Evolutionary conservation across 2,113 vertebrate genomes (phyloP).

Genomic region (Pollimyrus isidori): DNA sequence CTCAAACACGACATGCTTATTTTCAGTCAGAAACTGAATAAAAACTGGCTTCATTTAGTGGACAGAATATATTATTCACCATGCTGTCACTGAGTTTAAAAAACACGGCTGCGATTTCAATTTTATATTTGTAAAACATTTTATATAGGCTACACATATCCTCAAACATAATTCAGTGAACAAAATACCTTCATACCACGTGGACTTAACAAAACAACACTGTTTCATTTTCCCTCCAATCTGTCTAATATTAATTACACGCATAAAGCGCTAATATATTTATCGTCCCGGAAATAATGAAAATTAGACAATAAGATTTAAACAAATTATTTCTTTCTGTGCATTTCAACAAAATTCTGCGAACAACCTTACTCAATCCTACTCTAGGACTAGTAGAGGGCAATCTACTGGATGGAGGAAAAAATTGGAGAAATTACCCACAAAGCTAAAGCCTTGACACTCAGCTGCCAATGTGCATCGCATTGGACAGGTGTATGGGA

Average conservation of each 20-base stretch:
- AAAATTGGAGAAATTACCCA: neutral
- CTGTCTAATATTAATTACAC: neutral
- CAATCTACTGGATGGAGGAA: neutral
- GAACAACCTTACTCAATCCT: neutral
- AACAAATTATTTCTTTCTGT: too few relatives aligned
- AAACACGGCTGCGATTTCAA: neutral
- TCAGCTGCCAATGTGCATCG: neutral
- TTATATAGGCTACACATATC: neutral
- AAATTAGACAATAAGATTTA: neutral
- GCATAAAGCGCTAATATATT: neutral
- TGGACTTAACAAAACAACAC: neutral
- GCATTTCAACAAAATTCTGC: neutral
- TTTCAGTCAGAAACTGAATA: conserved; percentile 3
- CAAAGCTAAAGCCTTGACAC: neutral
- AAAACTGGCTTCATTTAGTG: neutral
- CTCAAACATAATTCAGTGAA: neutral
- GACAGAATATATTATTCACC: neutral
- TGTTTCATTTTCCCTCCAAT: too few relatives aligned
- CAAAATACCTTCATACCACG: neutral
- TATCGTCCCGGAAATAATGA: neutral
- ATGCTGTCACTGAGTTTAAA: neutral
- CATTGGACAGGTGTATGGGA: neutral
- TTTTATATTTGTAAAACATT: neutral
- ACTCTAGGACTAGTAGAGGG: neutral
- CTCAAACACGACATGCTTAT: conserved; percentile 13